Evolutionary conservation across 2,888 invertebrate genomes (phyloP).

Genomic region (Leptinotarsa peninsularis): DNA sequence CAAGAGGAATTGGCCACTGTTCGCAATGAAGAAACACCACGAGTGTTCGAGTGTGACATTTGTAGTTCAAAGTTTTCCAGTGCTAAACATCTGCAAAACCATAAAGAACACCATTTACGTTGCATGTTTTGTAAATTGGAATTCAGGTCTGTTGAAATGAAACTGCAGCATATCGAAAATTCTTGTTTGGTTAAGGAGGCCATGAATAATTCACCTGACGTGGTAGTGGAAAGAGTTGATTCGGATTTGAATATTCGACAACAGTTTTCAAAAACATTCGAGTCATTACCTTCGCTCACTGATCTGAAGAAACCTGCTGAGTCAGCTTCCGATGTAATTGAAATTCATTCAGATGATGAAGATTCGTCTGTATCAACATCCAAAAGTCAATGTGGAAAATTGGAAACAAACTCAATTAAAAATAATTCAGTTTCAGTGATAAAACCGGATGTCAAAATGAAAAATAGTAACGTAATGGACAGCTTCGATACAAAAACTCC

Average conservation of each 20-base stretch:
- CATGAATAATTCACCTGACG: conserved; percentile 40
- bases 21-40: too few relatives aligned
- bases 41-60: conserved; percentile 41
- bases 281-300: conserved; percentile 7
- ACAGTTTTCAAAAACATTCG: conserved; percentile 42
- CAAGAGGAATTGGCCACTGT: conserved; percentile 39
- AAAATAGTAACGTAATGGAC: conserved; percentile 36
- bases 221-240: conserved; percentile 47
- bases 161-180: conserved; percentile 45
- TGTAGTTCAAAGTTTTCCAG: conserved; percentile 47
- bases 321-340: neutral
- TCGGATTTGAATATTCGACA: conserved; percentile 28
- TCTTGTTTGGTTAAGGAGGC: conserved; percentile 45
- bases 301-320: neutral
- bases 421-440: conserved; percentile 24
- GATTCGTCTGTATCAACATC: neutral
- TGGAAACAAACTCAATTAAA: too few relatives aligned
- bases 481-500: conserved; percentile 32
- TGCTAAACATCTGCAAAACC: conserved; percentile 43
- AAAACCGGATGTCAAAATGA: conserved; percentile 41
- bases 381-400: conserved; percentile 6
- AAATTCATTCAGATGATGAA: conserved; percentile 3
- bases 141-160: conserved; percentile 44
- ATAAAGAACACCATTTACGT: conserved; percentile 46
- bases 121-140: conserved; percentile 52